Evolutionary conservation across 2,797 vertebrate species (phyloP).

Genomic region (Australoheros facetus): DNA sequence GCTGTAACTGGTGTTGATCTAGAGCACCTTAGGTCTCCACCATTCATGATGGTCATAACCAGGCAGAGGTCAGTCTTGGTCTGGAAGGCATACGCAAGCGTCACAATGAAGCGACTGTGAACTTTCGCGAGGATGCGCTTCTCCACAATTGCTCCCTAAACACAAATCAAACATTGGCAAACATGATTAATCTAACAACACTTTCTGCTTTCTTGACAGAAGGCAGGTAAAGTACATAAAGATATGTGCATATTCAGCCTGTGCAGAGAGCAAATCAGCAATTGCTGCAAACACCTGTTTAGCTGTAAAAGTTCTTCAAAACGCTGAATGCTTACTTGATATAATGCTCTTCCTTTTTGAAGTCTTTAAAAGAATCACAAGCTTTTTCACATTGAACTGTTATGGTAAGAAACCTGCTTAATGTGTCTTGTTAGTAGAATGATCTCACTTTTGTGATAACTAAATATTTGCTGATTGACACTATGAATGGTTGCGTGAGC

Average conservation of each 20-base stretch:
- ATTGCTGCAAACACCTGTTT: not conserved
- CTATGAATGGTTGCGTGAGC: not conserved
- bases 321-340: not conserved
- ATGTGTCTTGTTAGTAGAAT: not conserved
- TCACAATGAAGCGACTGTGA: conserved; percentile 84
- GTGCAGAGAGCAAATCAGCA: not conserved
- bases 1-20: not conserved
- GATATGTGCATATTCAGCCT: not conserved
- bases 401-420: too few relatives aligned
- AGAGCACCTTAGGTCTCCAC: conserved; percentile 82
- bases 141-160: conserved; percentile 82
- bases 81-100: conserved; percentile 83
- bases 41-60: conserved; percentile 86
- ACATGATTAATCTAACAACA: conserved; percentile 1
- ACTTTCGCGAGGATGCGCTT: conserved; percentile 83
- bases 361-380: not conserved
- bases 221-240: not conserved
- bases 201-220: not conserved
- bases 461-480: not conserved
- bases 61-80: conserved; percentile 83
- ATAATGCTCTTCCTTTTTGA: not conserved
- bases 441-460: not conserved
- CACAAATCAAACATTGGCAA: conserved; percentile 25
- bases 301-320: not conserved
- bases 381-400: too few relatives aligned